Base-by-base conservation (phyloP, 1,140 invertebrate genomes). In the Thereuonema tuberculata region DNA sequence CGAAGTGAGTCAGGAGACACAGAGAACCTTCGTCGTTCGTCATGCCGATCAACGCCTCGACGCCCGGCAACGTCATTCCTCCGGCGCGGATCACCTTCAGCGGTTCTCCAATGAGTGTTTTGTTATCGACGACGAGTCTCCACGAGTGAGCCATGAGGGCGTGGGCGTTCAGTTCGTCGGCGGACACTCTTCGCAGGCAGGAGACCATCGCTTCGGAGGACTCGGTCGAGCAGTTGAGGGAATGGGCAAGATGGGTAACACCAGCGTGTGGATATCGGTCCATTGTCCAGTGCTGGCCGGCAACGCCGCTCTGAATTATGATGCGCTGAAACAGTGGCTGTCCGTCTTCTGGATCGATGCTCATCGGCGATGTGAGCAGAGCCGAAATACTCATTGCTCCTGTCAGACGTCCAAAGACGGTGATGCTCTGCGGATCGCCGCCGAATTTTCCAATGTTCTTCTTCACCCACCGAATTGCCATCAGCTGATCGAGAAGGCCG, bases 361-460 rank as follows among this genome's bases (percentile, higher is more conserved):
- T 1, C 2, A 23, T 9, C 14, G 67, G 64, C 3, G 67, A 67
- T 21, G 63, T 56, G 1, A 68, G 15, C 2, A 68, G 61, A 21
- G 63, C 59, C 20, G 64, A 60, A 17, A 66, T 64, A 26, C 64
- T 63, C 62, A 69, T 67, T 23, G 67, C 37, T 14, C 68, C 68
- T 23, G 67, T 60, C 26, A 68, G 62, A 15, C 67, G 58, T 14
- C 80, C 80, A 64, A 81, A 79, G 2, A 81, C 60, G 2, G 81
- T 82, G 9, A 81, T 72, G 47, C 73, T 72, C 20, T 78, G 74
- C 0, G 85, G 80, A 75, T 93, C 88, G 0, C 87, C 88, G 25
- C 84, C 84, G 71, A 93, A 91, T 1, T 83, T 80, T 0, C 77
- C 82, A 21, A 89, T 83, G 70, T 93, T 90, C 61, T 80, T 77